phyloP scores from a whole-genome alignment of 2,888 invertebrate genomes.

The Tetropium fuscum region DNA sequence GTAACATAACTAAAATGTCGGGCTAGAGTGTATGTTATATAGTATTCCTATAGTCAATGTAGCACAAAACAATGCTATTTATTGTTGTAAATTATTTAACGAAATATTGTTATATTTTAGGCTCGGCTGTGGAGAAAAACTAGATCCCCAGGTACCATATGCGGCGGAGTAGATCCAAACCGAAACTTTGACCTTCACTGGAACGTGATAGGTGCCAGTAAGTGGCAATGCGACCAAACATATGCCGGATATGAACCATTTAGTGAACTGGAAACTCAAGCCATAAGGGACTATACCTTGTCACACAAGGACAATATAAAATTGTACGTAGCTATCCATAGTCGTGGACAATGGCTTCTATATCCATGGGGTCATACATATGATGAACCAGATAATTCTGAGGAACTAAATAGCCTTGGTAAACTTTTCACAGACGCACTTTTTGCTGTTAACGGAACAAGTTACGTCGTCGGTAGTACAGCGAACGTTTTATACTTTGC shows the following conservation, averaged over 20 bases:
- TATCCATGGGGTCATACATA: conserved; percentile 77
- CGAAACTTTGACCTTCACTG: conserved; percentile 78
- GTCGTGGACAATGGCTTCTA: conserved; percentile 76
- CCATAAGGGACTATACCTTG: conserved; percentile 70
- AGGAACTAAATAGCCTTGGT: background rate
- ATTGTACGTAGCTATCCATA: conserved; percentile 78
- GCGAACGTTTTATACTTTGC: conserved; percentile 67
- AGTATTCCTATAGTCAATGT: too few species aligned
- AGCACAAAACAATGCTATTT: too few species aligned
- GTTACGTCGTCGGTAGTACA: conserved; percentile 67
- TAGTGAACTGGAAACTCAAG: conserved; percentile 71
- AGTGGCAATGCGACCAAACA: conserved; percentile 63
- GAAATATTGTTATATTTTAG: too few species aligned
- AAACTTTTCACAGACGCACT: conserved; percentile 64
- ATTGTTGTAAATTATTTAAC: too few species aligned
- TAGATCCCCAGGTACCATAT: too few species aligned
- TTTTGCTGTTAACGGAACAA: conserved; percentile 56
- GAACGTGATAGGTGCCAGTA: conserved; percentile 67
- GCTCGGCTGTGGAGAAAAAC: too few species aligned
- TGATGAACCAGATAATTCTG: conserved; percentile 56
- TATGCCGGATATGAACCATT: conserved; percentile 65
- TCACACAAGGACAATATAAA: conserved; percentile 67
- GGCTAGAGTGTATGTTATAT: too few species aligned
- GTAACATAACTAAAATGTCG: too few species aligned
- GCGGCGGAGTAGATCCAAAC: too few species aligned